Conservation (phyloP, 2,888 invertebrate species). For the Lasioglossum figueresi region DNA sequence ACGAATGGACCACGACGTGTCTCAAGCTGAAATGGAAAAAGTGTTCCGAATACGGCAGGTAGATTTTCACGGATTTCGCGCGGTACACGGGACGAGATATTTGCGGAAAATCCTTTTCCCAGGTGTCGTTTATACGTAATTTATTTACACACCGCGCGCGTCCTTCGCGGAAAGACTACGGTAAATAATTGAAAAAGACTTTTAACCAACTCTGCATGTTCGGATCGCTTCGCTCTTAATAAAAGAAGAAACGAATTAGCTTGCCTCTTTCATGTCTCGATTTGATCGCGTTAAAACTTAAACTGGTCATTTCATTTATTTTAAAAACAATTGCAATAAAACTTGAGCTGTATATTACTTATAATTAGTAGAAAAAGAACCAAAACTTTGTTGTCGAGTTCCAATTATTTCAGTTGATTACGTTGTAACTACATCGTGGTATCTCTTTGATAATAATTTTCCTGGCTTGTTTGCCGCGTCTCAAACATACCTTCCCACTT, state of each 20-base stretch:
- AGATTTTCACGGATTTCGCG: conserved; percentile 14
- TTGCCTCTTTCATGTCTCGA: not conserved
- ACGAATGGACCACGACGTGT: not conserved
- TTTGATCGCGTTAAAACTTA: not conserved
- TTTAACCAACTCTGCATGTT: not conserved
- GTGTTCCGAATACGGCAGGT: not conserved
- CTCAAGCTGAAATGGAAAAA: conserved; percentile 6
- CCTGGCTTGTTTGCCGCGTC: not conserved
- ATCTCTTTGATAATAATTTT: not conserved
- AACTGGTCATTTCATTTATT: not conserved
- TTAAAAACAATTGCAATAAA: not conserved
- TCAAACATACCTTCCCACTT: not conserved
- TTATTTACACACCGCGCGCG: not conserved
- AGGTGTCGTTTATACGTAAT: conserved; percentile 4
- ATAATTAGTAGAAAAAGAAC: not conserved
- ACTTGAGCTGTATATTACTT: not conserved
- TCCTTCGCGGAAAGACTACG: not conserved
- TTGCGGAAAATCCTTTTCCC: not conserved
- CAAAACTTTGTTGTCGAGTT: not conserved
- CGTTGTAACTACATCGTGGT: not conserved
- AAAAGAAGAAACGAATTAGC: not conserved
- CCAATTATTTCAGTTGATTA: not conserved
- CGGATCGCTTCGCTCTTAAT: not conserved
- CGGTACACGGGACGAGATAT: not conserved
- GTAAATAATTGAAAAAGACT: not conserved